Evolutionary conservation across 2,113 vertebrate genomes (phyloP).

Genomic region (Saguinus midas): DNA sequence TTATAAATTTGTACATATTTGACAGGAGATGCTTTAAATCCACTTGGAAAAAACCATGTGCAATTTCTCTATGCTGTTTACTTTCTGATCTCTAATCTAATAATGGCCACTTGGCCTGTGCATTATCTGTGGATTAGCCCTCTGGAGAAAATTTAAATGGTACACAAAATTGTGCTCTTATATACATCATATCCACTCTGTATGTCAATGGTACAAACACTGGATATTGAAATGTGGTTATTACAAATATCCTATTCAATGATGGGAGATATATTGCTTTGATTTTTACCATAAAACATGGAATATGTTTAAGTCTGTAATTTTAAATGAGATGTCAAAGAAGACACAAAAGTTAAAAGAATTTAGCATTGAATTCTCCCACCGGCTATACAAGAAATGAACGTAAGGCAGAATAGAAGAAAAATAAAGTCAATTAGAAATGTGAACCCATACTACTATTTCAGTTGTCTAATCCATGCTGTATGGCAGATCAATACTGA

Average conservation of each 20-base stretch:
- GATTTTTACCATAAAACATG: not conserved
- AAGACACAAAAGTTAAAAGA: not conserved
- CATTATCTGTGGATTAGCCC: not conserved
- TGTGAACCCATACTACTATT: not conserved
- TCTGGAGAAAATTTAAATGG: not conserved
- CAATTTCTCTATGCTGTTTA: not conserved
- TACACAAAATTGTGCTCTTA: not conserved
- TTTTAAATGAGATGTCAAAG: not conserved
- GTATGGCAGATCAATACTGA: not conserved
- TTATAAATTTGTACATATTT: not conserved
- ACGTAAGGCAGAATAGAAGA: not conserved
- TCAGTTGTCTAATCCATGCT: not conserved
- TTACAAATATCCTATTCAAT: not conserved
- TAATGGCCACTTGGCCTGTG: not conserved
- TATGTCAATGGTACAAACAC: not conserved
- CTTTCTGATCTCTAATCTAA: not conserved
- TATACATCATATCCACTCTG: not conserved
- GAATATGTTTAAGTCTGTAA: not conserved
- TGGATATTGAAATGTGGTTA: not conserved
- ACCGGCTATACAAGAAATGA: not conserved
- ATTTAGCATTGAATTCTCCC: not conserved
- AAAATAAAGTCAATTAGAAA: not conserved
- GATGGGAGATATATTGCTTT: not conserved
- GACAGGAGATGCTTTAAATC: not conserved
- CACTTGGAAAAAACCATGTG: not conserved